Conservation (phyloP, 2,888 invertebrate genomes). For the Iphiclides podalirius region DNA sequence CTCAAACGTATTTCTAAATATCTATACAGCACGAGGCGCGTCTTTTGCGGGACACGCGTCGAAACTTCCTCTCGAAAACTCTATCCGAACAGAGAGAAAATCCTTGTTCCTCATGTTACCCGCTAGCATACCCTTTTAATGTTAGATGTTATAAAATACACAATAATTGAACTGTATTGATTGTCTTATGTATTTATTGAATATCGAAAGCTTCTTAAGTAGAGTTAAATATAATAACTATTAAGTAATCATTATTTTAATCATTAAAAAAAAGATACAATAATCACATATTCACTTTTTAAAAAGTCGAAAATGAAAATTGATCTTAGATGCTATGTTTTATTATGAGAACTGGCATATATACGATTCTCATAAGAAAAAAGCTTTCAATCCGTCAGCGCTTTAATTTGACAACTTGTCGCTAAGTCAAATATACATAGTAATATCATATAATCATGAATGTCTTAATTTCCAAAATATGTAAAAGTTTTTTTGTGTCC, state of each 20-base stretch:
- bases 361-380: no score
- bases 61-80: slow-evolving; percentile 66
- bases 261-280: no score
- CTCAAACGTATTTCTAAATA: slow-evolving; percentile 24
- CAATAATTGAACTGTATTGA: neutral
- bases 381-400: no score
- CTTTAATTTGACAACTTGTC: no score
- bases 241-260: no score
- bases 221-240: no score
- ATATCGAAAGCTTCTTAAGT: no score
- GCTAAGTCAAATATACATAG: no score
- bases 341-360: no score
- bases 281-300: no score
- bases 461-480: slow-evolving; percentile 2
- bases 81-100: slow-evolving; percentile 58
- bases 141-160: slow-evolving; percentile 16
- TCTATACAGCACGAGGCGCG: slow-evolving; percentile 32
- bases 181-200: slow-evolving; percentile 40
- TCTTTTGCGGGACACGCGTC: slow-evolving; percentile 64
- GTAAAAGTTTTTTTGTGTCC: neutral
- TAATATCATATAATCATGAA: slow-evolving; percentile 1
- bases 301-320: no score
- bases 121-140: slow-evolving; percentile 29
- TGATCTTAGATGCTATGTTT: no score
- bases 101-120: slow-evolving; percentile 55